Evolutionary conservation across 2,113 vertebrate genomes (phyloP).

Genomic region (human (Homo sapiens)): DNA sequence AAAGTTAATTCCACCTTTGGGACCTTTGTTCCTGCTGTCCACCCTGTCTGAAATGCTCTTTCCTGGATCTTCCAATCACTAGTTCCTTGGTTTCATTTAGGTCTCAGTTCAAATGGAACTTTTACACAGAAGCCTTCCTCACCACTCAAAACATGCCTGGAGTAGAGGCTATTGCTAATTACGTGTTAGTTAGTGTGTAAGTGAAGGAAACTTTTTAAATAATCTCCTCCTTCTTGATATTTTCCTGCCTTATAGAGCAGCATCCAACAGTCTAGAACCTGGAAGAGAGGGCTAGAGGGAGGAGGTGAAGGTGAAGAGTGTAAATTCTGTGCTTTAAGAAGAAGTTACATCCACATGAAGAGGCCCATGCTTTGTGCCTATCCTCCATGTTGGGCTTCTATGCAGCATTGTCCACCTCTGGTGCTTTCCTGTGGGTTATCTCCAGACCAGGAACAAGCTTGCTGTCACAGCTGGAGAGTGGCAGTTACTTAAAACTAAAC

Average conservation of each 20-base stretch:
- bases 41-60: not conserved
- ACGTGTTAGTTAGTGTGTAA: not conserved
- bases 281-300: not conserved
- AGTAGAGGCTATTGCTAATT: not conserved
- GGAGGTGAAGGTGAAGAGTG: not conserved
- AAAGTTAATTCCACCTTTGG: not conserved
- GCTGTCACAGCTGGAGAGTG: not conserved
- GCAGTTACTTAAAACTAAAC: not conserved
- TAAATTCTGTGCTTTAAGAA: not conserved
- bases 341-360: too few relatives aligned
- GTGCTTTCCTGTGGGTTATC: not conserved
- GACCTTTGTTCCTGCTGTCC: not conserved
- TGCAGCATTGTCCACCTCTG: rapidly evolving
- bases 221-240: not conserved
- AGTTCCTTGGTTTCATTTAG: not conserved
- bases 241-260: not conserved
- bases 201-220: not conserved
- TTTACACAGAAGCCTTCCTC: not conserved
- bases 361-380: rapidly evolving
- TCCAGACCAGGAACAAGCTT: not conserved
- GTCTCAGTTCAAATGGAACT: not conserved
- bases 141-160: not conserved
- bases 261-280: not conserved
- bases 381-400: rapidly evolving
- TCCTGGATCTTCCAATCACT: not conserved